Conservation (phyloP, 2,113 vertebrate species). For the Cnemophilus loriae region DNA sequence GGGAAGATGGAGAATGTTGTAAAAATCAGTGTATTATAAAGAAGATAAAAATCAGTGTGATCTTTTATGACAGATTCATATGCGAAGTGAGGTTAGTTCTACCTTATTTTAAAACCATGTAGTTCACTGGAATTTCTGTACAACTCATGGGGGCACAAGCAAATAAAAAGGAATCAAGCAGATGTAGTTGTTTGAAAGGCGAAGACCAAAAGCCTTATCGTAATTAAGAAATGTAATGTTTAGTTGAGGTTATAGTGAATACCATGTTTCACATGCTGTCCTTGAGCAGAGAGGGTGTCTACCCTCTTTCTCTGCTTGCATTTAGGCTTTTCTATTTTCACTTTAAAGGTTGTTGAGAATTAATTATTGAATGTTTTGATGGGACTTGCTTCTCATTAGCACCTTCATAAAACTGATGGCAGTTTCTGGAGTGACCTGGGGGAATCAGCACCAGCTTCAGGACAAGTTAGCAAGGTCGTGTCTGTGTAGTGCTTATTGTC, state of each 20-base stretch:
- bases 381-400: not conserved
- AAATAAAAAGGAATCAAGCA: too few relatives aligned
- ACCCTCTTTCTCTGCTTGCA: not conserved
- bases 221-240: not conserved
- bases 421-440: not conserved
- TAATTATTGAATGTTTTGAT: not conserved
- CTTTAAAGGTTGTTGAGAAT: not conserved
- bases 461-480: not conserved
- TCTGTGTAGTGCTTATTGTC: not conserved
- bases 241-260: not conserved
- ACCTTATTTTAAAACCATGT: not conserved
- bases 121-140: not conserved
- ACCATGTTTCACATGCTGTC: rapidly evolving
- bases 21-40: not conserved
- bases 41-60: not conserved
- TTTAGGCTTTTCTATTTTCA: not conserved
- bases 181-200: not conserved
- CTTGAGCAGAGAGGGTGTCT: not conserved
- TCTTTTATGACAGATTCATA: not conserved
- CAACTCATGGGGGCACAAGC: not conserved
- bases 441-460: not conserved
- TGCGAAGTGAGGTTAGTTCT: not conserved
- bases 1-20: not conserved
- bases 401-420: not conserved
- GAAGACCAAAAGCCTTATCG: not conserved